phyloP scores from a whole-genome alignment of 1,140 invertebrate genomes.

The Pectinophora gossypiella region DNA sequence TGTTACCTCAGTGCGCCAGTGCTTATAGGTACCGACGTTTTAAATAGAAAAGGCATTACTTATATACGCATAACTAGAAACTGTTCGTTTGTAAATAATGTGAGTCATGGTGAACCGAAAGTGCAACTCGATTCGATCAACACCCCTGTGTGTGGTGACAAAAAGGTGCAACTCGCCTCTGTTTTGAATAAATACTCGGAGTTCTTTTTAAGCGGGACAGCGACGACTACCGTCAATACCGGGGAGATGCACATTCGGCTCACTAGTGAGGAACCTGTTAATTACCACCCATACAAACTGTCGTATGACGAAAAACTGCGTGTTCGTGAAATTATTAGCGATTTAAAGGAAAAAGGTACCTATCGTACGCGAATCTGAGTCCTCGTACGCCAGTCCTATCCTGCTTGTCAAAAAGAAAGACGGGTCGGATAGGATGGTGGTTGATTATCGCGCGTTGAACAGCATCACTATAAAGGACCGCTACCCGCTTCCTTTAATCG shows the following conservation, averaged over 20 bases:
- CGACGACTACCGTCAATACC: neutral
- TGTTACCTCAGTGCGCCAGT: neutral
- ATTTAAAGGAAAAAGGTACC: slow-evolving; percentile 8
- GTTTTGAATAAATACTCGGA: neutral
- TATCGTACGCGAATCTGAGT: slow-evolving; percentile 11
- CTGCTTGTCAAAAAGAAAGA: neutral
- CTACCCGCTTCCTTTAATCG: neutral
- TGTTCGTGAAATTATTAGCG: slow-evolving; percentile 6
- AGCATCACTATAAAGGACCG: neutral
- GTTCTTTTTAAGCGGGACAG: neutral
- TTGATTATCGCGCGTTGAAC: neutral
- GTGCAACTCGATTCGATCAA: neutral
- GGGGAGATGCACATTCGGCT: neutral
- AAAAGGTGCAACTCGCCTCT: neutral
- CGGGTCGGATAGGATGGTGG: neutral
- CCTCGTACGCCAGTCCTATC: neutral
- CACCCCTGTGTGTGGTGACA: neutral
- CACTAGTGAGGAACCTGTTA: neutral
- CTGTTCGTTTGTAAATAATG: neutral
- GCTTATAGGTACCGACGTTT: neutral
- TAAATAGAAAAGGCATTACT: neutral
- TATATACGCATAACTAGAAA: slow-evolving; percentile 5
- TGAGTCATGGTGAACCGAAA: neutral
- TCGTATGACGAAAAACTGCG: slow-evolving; percentile 1
- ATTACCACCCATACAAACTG: neutral